Evolutionary conservation across 2,797 vertebrate genomes (phyloP), one percentile per base, ranked within the genome.

Genomic region (Danio choprae): DNA sequence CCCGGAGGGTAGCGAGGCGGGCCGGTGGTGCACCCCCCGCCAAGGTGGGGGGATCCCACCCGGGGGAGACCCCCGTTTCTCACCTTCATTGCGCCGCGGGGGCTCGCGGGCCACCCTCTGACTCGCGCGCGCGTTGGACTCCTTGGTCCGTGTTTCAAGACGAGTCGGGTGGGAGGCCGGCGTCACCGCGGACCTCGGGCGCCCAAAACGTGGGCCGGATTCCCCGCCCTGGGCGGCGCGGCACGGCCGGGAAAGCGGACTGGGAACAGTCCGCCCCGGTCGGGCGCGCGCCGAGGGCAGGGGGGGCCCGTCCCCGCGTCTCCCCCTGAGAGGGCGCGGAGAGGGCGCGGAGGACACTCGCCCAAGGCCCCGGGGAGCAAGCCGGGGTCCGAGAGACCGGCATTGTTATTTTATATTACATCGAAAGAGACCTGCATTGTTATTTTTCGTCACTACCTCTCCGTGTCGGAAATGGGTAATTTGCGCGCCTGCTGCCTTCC

Each of bases 111-210:
- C n/a, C n/a, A n/a, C 7, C 6, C 16, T n/a, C 16, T 71, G 72
- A 77, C 83, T 84, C 40, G 38, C 65, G 40, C 74, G 20, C 13
- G 55, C 53, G 22, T 70, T 78, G 77, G 63, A 84, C 77, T 84
- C 68, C 79, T 85, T 84, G 77, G 77, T 82, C 86, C 80, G 63
- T 84, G 79, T 82, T 84, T 84, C 80, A 84, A 82, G 65, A 82
- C 58, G 44, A 68, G 77, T 83, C 64, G 65, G 60, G 46, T 86
- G 78, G 68, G 56, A 78, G 44, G 70, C 81, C 70, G 70, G 55
- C 76, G 58, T 84, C 69, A 62, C 77, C 63, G 58, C 69, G 4
- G 68, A 81, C 63, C 74, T 81, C 44, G 55, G 20, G 41, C 55
- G 76, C 76, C 76, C 76, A 11, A 69, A 7, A 1, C 11, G 22